Percentiles rank a stretch among this genome's conserved stretches.
Evolutionary conservation across 1,140 invertebrate genomes (phyloP).

Genomic region (Drosophila kanapiae): DNA sequence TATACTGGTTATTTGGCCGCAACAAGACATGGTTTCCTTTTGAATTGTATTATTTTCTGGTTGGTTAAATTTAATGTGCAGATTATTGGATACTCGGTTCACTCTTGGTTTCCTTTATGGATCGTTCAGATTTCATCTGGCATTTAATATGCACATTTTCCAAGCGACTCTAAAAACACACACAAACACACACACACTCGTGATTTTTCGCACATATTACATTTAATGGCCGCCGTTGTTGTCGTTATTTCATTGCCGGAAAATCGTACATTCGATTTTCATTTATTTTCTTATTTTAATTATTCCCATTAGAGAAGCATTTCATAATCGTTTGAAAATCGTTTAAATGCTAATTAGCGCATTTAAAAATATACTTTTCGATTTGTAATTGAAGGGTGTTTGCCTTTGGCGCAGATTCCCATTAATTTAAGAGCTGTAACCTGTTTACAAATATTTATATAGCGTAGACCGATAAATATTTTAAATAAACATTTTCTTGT

Average conservation of each 20-base stretch:
- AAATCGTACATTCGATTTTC: conserved; percentile 5
- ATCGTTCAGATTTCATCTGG: conserved; percentile 54
- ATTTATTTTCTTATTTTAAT: conserved; percentile 12
- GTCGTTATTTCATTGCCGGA: conserved; percentile 22
- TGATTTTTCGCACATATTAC: conserved; percentile 29
- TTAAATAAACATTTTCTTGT: background rate
- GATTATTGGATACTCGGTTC: conserved; percentile 16
- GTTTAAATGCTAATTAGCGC: conserved; percentile 45
- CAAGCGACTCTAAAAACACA: conserved; percentile 60
- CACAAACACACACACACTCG: background rate
- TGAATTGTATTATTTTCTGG: conserved; percentile 14
- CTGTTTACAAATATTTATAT: background rate
- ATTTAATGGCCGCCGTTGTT: conserved; percentile 5
- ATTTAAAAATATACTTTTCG: conserved; percentile 25
- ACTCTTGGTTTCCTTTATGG: conserved; percentile 38
- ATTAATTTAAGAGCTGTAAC: background rate
- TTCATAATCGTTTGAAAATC: conserved; percentile 20
- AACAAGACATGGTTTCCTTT: conserved; percentile 87
- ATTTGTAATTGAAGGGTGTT: conserved; percentile 9
- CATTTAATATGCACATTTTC: conserved; percentile 79
- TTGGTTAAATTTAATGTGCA: conserved; percentile 45
- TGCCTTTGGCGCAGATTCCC: background rate
- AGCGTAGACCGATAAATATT: background rate
- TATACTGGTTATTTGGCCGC: conserved; percentile 88
- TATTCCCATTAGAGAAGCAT: conserved; percentile 4